Conservation (phyloP, 2,797 vertebrate genomes). For the Podarcis siculus region DNA sequence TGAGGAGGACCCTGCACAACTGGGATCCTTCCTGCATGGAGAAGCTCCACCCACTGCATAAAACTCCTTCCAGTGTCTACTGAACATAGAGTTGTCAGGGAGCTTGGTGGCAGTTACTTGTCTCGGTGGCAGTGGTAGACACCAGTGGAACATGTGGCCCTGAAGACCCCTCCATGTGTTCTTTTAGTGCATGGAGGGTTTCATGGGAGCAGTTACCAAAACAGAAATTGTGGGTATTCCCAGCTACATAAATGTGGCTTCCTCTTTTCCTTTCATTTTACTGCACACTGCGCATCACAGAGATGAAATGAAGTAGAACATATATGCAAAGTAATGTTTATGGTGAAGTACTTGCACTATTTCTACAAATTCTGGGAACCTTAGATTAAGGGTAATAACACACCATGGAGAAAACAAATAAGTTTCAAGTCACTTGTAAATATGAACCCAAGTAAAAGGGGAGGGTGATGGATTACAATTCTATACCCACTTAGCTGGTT, state of each 20-base stretch:
- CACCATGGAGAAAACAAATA: neutral
- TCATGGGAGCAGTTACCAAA: neutral
- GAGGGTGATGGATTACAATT: neutral
- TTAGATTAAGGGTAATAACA: neutral
- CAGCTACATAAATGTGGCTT: neutral
- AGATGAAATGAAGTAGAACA: neutral
- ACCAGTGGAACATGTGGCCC: too few relatives aligned
- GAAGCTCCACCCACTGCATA: too few relatives aligned
- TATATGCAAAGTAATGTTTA: neutral
- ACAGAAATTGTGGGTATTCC: neutral
- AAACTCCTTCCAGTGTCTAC: too few relatives aligned
- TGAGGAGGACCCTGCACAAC: too few relatives aligned
- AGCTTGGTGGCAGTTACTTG: too few relatives aligned
- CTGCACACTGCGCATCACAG: neutral
- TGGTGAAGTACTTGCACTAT: neutral
- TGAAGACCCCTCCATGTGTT: neutral
- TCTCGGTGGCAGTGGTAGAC: too few relatives aligned
- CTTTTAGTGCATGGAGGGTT: neutral
- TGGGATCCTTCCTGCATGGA: too few relatives aligned
- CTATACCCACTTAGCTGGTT: neutral
- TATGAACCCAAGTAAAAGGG: neutral
- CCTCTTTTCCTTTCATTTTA: neutral
- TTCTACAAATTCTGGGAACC: neutral
- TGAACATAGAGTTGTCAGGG: too few relatives aligned
- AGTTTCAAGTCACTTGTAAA: neutral